phyloP scores from a whole-genome alignment of 2,888 invertebrate species.

The Xylota sylvarum region DNA sequence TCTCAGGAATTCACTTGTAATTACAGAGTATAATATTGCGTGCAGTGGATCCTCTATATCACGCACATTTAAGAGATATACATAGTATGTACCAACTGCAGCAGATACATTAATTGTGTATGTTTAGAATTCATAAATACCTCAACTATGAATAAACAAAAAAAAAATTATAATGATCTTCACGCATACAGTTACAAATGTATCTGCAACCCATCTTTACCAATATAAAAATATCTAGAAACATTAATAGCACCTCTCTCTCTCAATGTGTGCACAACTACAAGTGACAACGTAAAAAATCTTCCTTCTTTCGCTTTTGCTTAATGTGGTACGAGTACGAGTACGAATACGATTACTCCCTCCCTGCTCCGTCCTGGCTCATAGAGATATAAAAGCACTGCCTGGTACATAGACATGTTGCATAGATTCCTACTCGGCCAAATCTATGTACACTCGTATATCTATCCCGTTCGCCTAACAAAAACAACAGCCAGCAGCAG shows the following conservation, averaged over 20 bases:
- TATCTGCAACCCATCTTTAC: slow-evolving; percentile 46
- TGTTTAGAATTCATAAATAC: slow-evolving; percentile 25
- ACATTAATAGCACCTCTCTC: slow-evolving; percentile 34
- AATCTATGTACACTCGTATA: slow-evolving; percentile 13
- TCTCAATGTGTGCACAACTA: slow-evolving; percentile 39
- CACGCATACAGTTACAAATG: slow-evolving; percentile 20
- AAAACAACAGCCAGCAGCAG: slow-evolving; percentile 48
- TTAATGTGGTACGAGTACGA: slow-evolving; percentile 2
- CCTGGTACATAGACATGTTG: slow-evolving; percentile 46
- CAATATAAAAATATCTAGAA: slow-evolving; percentile 34
- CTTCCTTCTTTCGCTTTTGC: slow-evolving; percentile 66
- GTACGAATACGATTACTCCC: slow-evolving; percentile 13
- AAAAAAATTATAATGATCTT: slow-evolving; percentile 15
- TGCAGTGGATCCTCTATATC: background rate
- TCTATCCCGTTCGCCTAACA: slow-evolving; percentile 38
- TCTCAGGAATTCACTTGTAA: background rate
- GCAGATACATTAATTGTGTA: background rate
- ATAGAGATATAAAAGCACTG: slow-evolving; percentile 57
- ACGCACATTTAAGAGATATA: slow-evolving; percentile 4
- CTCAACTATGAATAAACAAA: slow-evolving; percentile 5
- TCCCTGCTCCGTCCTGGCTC: slow-evolving; percentile 12
- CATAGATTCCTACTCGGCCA: slow-evolving; percentile 55
- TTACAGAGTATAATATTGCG: background rate
- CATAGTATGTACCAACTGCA: background rate
- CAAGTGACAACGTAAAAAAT: slow-evolving; percentile 47